Evolutionary conservation across 2,113 vertebrate species (phyloP).

Genomic region (Heterocephalus glaber): DNA sequence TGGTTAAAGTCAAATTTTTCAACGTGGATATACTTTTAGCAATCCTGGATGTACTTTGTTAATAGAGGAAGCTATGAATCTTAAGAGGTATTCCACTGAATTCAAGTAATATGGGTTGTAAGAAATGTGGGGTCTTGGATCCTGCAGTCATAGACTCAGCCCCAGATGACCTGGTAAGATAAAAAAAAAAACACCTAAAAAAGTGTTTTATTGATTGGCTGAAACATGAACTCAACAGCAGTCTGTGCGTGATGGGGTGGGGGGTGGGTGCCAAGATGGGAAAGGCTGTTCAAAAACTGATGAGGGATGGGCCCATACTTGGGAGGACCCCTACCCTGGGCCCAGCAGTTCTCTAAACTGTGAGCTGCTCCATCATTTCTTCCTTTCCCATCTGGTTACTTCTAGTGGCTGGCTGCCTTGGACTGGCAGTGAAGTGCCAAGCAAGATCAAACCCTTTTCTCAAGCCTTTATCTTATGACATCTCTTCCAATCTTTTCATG

Average conservation of each 20-base stretch:
- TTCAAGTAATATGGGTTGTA: slow-evolving; percentile 37
- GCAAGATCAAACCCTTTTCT: background rate
- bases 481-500: slow-evolving; percentile 8
- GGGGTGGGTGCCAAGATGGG: background rate
- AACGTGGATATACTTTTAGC: background rate
- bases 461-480: background rate
- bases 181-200: background rate
- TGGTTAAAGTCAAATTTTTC: slow-evolving; percentile 30
- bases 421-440: background rate
- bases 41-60: slow-evolving; percentile 11
- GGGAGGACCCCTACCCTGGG: background rate
- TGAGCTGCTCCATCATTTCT: background rate
- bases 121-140: background rate
- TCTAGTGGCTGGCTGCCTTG: background rate
- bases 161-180: background rate
- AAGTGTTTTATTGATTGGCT: background rate
- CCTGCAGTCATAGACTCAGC: background rate
- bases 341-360: background rate
- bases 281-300: background rate
- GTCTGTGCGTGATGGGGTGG: background rate
- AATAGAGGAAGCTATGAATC: slow-evolving; percentile 24
- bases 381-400: background rate
- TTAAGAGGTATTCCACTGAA: slow-evolving; percentile 13
- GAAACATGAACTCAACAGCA: slow-evolving; percentile 20
- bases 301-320: background rate